Evolutionary conservation across 2,797 vertebrate species (phyloP).

Genomic region (Ciconia nigra): DNA sequence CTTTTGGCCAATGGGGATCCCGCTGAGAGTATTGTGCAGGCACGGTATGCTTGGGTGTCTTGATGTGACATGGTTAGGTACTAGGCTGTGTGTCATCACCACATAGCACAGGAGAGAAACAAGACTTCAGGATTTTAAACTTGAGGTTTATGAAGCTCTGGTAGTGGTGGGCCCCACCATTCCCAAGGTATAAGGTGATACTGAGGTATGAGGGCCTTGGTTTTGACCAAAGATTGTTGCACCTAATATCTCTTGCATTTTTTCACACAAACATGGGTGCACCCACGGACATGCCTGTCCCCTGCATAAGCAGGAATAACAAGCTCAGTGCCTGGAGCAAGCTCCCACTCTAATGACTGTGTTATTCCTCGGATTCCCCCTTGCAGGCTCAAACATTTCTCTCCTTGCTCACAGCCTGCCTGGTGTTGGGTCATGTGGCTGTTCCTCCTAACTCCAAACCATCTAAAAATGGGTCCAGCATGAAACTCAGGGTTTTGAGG

Average conservation of each 20-base stretch:
- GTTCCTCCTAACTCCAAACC: neutral
- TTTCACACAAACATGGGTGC: neutral
- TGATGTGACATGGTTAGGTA: neutral
- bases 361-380: neutral
- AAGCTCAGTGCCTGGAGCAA: neutral
- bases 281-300: neutral
- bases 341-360: neutral
- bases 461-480: neutral
- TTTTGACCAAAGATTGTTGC: neutral
- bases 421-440: neutral
- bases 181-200: neutral
- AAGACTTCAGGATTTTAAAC: neutral
- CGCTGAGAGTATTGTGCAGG: rapidly evolving
- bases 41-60: neutral
- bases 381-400: neutral
- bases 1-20: neutral
- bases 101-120: neutral
- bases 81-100: neutral
- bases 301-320: neutral
- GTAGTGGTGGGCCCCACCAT: neutral
- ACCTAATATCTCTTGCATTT: neutral
- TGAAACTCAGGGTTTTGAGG: neutral
- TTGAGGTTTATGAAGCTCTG: neutral
- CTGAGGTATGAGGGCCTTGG: neutral
- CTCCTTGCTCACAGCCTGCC: neutral